A percentile compares a stretch with the other conserved stretches of the same genome.
phyloP scores from a whole-genome alignment of 2,113 vertebrate species.

The Amia ocellicauda region DNA sequence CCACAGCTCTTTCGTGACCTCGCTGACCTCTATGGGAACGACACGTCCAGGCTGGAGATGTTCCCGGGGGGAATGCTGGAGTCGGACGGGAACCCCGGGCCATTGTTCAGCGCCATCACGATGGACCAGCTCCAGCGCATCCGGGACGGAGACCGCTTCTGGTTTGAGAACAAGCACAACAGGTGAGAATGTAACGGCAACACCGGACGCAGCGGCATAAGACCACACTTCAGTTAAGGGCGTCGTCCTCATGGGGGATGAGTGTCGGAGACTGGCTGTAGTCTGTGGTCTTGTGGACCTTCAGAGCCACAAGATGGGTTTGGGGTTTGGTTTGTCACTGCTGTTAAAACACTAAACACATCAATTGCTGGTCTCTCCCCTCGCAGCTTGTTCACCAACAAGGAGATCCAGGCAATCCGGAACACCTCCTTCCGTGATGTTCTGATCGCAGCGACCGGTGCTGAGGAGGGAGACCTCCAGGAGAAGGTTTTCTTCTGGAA shows the following conservation, averaged over 20 bases:
- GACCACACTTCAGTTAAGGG: too few species aligned
- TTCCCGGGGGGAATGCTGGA: constrained; percentile 83
- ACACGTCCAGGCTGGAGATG: constrained; percentile 73
- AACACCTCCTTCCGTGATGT: constrained; percentile 66
- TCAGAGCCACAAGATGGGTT: too few species aligned
- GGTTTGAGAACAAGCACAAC: constrained; percentile 91
- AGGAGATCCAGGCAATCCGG: constrained; percentile 68
- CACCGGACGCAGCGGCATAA: too few species aligned
- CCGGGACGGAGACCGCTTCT: constrained; percentile 89
- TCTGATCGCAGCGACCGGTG: constrained; percentile 55
- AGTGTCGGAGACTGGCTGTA: too few species aligned
- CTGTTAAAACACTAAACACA: too few species aligned
- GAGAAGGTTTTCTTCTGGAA: constrained; percentile 71
- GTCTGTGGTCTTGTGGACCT: too few species aligned
- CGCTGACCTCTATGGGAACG: constrained; percentile 57
- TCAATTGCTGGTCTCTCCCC: too few species aligned
- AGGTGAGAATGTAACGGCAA: constrained; percentile 62
- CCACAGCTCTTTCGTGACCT: constrained; percentile 57
- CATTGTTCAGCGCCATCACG: constrained; percentile 75
- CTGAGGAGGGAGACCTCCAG: constrained; percentile 56
- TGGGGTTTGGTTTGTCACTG: too few species aligned
- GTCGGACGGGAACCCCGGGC: constrained; percentile 50
- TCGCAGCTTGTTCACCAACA: constrained; percentile 75
- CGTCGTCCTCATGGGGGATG: too few species aligned
- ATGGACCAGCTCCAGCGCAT: constrained; percentile 85